These are phyloP conservation scores for Drosophila macrothrix DNA, from an alignment of 2,888 invertebrate species.

Conservation along the genomic window DNA sequence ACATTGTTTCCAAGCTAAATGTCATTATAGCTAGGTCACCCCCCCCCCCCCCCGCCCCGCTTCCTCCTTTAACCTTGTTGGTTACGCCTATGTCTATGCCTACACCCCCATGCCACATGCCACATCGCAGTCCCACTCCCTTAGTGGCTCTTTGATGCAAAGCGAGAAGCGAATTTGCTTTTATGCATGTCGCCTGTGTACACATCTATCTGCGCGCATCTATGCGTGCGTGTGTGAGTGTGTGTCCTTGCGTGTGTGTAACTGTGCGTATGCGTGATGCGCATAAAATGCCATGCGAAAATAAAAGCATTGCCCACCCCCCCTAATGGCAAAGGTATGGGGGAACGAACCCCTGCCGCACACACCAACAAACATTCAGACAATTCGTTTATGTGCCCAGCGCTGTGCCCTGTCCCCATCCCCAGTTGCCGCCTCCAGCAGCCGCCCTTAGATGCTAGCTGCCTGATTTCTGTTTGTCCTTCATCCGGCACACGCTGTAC, in stretches of 20 bases:
- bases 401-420: neutral
- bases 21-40: conserved; percentile 66
- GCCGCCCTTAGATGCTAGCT: conserved; percentile 49
- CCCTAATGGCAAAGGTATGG: neutral
- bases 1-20: conserved; percentile 81
- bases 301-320: conserved; percentile 64
- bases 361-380: conserved; percentile 30
- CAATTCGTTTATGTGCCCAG: conserved; percentile 76
- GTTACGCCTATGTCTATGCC: neutral
- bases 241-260: conserved; percentile 52
- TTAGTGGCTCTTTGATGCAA: conserved; percentile 60
- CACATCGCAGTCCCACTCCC: neutral
- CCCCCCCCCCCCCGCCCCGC: too few species aligned
- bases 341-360: neutral
- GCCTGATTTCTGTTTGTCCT: conserved; percentile 76
- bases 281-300: conserved; percentile 78
- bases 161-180: conserved; percentile 66
- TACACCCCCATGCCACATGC: neutral
- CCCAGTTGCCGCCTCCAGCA: neutral
- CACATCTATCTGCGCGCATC: conserved; percentile 57
- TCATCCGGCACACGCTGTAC: conserved; percentile 54
- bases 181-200: conserved; percentile 66
- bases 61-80: neutral
- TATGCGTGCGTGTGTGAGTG: conserved; percentile 32
- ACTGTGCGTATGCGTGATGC: conserved; percentile 79